Conservation (phyloP, 2,797 vertebrate genomes). For the Syngnathus rostellatus region DNA sequence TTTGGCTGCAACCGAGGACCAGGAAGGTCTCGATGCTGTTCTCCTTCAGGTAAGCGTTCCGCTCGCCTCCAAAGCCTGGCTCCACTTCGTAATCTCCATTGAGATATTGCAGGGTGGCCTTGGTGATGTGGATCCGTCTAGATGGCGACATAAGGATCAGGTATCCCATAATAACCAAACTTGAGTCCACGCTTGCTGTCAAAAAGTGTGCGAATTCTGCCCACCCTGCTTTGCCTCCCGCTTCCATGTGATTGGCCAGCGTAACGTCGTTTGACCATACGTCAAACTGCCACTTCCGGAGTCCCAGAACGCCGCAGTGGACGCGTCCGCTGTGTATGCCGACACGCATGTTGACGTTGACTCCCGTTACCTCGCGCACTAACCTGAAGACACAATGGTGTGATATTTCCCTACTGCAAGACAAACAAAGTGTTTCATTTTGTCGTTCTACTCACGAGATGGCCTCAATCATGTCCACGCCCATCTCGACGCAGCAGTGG, state of each 20-base stretch:
- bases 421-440: background rate
- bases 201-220: background rate
- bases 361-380: constrained; percentile 91
- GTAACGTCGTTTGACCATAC: constrained; percentile 98
- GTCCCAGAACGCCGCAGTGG: constrained; percentile 90
- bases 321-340: constrained; percentile 95
- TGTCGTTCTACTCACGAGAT: constrained; percentile 80
- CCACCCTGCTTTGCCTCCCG: constrained; percentile 91
- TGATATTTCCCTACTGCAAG: background rate
- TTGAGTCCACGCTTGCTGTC: background rate
- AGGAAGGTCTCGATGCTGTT: constrained; percentile 94
- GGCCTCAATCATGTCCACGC: constrained; percentile 96
- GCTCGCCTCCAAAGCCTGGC: constrained; percentile 83
- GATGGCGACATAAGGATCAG: background rate
- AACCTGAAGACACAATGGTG: constrained; percentile 62
- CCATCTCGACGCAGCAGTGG: constrained; percentile 98
- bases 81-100: constrained; percentile 94
- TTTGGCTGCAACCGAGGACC: constrained; percentile 91
- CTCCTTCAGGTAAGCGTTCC: constrained; percentile 90
- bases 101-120: constrained; percentile 87
- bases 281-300: constrained; percentile 97
- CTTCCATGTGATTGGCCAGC: constrained; percentile 94
- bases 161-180: background rate
- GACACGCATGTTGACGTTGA: constrained; percentile 98
- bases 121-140: constrained; percentile 92